A percentile compares a stretch with the other conserved stretches of the same genome.
These are phyloP conservation scores for Andrena dorsata DNA, from an alignment of 2,888 invertebrate genomes.

Conservation along the genomic window DNA sequence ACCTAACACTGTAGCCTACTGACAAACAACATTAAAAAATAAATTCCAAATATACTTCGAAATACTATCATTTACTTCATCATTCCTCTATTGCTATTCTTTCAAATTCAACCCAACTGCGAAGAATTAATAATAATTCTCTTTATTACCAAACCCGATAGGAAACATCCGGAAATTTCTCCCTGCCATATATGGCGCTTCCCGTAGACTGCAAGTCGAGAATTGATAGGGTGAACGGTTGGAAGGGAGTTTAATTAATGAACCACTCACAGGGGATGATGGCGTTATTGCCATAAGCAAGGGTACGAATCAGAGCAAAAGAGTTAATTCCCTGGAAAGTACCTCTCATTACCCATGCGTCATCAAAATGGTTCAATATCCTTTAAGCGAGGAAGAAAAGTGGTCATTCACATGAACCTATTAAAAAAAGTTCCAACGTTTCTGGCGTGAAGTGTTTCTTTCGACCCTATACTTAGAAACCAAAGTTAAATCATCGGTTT, in stretches of 20 bases:
- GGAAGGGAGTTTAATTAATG: conserved; percentile 45
- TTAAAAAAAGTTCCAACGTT: conserved; percentile 33
- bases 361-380: conserved; percentile 48
- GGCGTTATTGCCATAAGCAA: conserved; percentile 48
- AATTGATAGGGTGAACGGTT: conserved; percentile 18
- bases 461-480: conserved; percentile 25
- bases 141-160: background rate
- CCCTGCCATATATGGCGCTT: conserved; percentile 14
- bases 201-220: background rate
- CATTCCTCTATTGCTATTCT: too few species aligned
- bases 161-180: conserved; percentile 30
- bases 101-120: too few species aligned
- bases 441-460: conserved; percentile 11
- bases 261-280: conserved; percentile 38
- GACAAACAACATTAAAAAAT: too few species aligned
- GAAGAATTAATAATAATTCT: conserved; percentile 22
- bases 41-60: too few species aligned
- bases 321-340: conserved; percentile 62
- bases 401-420: conserved; percentile 36
- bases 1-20: too few species aligned
- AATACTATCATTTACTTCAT: too few species aligned
- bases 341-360: conserved; percentile 16
- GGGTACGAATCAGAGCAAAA: conserved; percentile 64
- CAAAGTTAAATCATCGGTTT: background rate
- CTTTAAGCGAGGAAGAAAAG: conserved; percentile 33